Evolutionary conservation across 2,113 vertebrate species (phyloP).

Genomic region (Cottus gobio): DNA sequence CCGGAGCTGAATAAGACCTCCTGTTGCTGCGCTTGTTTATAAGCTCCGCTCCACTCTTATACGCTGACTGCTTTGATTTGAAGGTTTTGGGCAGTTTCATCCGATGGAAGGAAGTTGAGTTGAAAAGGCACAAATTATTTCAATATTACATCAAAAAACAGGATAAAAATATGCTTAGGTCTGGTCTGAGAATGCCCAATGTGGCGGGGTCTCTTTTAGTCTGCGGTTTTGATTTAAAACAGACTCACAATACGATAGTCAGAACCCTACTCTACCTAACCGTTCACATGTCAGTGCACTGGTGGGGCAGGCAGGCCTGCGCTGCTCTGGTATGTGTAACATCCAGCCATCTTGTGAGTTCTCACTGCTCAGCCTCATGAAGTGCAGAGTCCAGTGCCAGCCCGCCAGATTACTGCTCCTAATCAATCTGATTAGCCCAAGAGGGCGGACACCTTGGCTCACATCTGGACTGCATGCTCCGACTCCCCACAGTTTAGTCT

Average conservation of each 20-base stretch:
- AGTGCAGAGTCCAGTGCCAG: slow-evolving; percentile 65
- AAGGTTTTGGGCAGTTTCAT: slow-evolving; percentile 74
- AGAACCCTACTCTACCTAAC: slow-evolving; percentile 48
- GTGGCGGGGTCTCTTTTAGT: slow-evolving; percentile 53
- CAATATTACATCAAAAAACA: slow-evolving; percentile 79
- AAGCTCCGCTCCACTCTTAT: slow-evolving; percentile 66
- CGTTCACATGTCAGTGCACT: slow-evolving; percentile 66
- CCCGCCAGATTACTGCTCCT: slow-evolving; percentile 75
- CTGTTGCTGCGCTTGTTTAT: slow-evolving; percentile 76
- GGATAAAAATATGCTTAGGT: slow-evolving; percentile 65
- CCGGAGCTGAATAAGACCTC: slow-evolving; percentile 78
- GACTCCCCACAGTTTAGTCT: slow-evolving; percentile 73
- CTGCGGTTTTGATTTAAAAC: slow-evolving; percentile 80
- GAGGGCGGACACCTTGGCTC: slow-evolving; percentile 78
- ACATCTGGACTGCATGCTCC: slow-evolving; percentile 72
- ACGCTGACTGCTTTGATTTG: slow-evolving; percentile 75
- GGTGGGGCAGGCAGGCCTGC: slow-evolving; percentile 50
- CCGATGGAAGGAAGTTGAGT: slow-evolving; percentile 83
- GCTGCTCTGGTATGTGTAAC: slow-evolving; percentile 80
- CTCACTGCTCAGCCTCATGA: slow-evolving; percentile 68
- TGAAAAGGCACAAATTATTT: slow-evolving; percentile 69
- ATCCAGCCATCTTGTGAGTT: slow-evolving; percentile 74
- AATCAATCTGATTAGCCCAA: slow-evolving; percentile 83
- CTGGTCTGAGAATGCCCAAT: slow-evolving; percentile 59
- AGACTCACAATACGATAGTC: slow-evolving; percentile 71